These are phyloP conservation scores for Corydoras maculifer DNA, from an alignment of 2,113 vertebrate genomes.

Conservation along the genomic window DNA sequence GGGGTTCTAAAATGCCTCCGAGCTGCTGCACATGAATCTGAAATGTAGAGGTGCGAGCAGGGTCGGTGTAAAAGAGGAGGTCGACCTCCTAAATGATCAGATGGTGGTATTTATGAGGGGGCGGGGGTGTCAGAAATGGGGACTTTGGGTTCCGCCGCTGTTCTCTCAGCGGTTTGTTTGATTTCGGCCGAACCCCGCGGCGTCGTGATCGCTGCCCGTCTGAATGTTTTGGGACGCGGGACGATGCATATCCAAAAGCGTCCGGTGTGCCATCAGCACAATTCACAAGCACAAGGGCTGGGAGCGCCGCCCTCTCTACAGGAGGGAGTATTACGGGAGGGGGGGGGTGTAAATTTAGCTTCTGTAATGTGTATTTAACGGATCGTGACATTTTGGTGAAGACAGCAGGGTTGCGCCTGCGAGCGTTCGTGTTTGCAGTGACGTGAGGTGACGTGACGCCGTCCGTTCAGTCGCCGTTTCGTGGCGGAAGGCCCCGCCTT, in stretches of 20 bases:
- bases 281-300: constrained; percentile 44
- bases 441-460: constrained; percentile 12
- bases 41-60: background rate
- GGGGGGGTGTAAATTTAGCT: too few species aligned
- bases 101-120: too few species aligned
- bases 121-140: too few species aligned
- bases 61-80: background rate
- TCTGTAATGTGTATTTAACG: background rate
- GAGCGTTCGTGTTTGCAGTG: constrained; percentile 45
- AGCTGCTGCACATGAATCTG: too few species aligned
- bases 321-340: background rate
- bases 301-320: background rate
- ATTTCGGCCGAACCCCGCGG: too few species aligned
- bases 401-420: constrained; percentile 37
- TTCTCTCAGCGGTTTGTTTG: background rate
- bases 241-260: constrained; percentile 45
- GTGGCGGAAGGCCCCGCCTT: constrained; percentile 29
- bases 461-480: background rate
- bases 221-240: constrained; percentile 8
- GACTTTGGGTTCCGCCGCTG: too few species aligned
- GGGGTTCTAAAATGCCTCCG: too few species aligned
- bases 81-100: too few species aligned
- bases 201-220: too few species aligned
- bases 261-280: constrained; percentile 45
- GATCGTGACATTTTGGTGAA: constrained; percentile 44